Percentiles rank a stretch among this genome's conserved stretches.
Evolutionary conservation across 2,797 vertebrate species (phyloP).

Genomic region (Decapterus maruadsi): DNA sequence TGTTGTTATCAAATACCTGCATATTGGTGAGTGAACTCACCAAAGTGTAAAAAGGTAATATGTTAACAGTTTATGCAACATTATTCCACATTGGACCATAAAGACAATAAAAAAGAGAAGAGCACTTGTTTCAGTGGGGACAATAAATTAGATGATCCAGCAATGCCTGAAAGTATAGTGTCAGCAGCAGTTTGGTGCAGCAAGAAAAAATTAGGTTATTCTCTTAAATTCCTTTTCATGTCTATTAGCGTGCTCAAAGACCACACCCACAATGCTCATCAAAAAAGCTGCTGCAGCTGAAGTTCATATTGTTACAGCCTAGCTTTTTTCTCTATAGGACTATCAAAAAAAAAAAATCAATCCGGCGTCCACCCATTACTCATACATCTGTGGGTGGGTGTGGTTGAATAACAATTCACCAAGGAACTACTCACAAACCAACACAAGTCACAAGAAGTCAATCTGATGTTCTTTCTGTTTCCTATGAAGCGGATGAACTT

Average conservation of each 20-base stretch:
- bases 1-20: not conserved
- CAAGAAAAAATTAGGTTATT: conserved; percentile 52
- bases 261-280: conserved; percentile 38
- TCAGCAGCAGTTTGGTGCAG: conserved; percentile 68
- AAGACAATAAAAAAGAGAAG: conserved; percentile 18
- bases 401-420: conserved; percentile 28
- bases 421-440: conserved; percentile 25
- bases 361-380: conserved; percentile 6
- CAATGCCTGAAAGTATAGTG: conserved; percentile 56
- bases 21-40: not conserved
- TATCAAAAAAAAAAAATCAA: conserved; percentile 32
- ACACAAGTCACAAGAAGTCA: not conserved
- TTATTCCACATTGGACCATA: conserved; percentile 20
- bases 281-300: conserved; percentile 38
- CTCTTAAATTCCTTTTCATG: conserved; percentile 54
- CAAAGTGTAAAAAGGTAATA: conserved; percentile 7
- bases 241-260: conserved; percentile 37
- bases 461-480: conserved; percentile 6
- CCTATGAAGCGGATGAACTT: conserved; percentile 19
- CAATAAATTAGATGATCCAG: conserved; percentile 69
- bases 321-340: conserved; percentile 18
- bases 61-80: conserved; percentile 22
- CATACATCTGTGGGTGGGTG: conserved; percentile 32
- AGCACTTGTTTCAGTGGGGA: conserved; percentile 51
- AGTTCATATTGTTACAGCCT: conserved; percentile 34